Evolutionary conservation across 2,888 invertebrate genomes (phyloP), one percentile per base, ranked within the genome.

Genomic region (Suillia variegata): DNA sequence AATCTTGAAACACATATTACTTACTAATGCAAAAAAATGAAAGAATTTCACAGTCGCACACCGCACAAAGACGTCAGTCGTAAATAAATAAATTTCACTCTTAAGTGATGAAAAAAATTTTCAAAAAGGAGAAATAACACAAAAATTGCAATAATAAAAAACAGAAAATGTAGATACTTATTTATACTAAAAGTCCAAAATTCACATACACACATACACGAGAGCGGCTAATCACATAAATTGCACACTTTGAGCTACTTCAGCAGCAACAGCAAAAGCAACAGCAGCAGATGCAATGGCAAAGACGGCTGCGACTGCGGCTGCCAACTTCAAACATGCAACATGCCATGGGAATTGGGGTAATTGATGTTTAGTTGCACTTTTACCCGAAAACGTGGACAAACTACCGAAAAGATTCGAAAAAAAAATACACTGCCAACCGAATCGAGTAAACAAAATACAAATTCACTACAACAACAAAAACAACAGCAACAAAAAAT

Each of bases 321-420:
- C 42, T 18, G n/a, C 6, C 20, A 21, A 22, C n/a, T 2, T 6
- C 2, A 38, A 42, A 34, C 13, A 52, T 33, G 48, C 34, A 38
- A n/a, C 38, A 15, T 54, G 68, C 66, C 74, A 73, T 78, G 79
- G 77, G 79, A 79, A 79, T 71, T 77, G 74, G 79, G 79, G 75
- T 79, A 79, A 79, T 80, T 80, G 80, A 70, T 76, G 71, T 74
- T 77, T 73, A 76, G 80, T 72, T 80, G 80, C 78, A 80, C 77
- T 80, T 76, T 78, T 79, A 77, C 73, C 74, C 70, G 70, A 75
- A 74, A 71, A 71, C 69, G 72, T 75, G 74, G 73, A 72, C 69
- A 69, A 66, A 67, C 64, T 58, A 62, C 59, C 61, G 62, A 66
- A 58, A 24, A 49, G 48, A 47, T 33, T 45, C 22, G 1, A 33